Percentiles rank a stretch among this genome's conserved stretches.
Conservation (phyloP, 64 coral and sea anemone genomes). For the Montipora foliosa region DNA sequence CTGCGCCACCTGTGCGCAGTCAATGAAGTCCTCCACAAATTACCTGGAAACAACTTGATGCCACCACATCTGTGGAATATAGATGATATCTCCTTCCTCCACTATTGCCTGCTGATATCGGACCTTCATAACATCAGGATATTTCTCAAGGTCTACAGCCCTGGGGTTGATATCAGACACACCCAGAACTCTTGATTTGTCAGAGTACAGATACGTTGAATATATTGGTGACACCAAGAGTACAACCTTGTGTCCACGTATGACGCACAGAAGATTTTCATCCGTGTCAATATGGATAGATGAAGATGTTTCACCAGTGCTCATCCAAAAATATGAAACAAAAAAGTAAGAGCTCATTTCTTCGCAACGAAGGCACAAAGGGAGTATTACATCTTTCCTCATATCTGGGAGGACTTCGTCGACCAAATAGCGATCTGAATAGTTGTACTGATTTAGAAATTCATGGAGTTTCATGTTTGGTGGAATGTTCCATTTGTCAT, state of each 20-base stretch:
- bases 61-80: conserved; percentile 99
- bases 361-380: conserved; percentile 92
- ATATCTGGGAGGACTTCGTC: conserved; percentile 94
- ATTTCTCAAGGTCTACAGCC: conserved; percentile 92
- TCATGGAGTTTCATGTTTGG: conserved; percentile 57
- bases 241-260: conserved; percentile 88
- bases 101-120: conserved; percentile 78
- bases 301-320: conserved; percentile 90
- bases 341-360: conserved; percentile 98
- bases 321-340: conserved; percentile 98
- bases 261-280: conserved; percentile 93
- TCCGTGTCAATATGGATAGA: conserved; percentile 96
- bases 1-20: no score
- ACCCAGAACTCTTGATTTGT: conserved; percentile 74
- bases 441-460: conserved; percentile 81
- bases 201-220: conserved; percentile 85
- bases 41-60: conserved; percentile 93
- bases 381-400: conserved; percentile 86
- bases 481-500: conserved; percentile 93
- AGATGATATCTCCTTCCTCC: conserved; percentile 92
- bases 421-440: conserved; percentile 82
- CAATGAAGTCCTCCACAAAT: no score
- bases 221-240: conserved; percentile 91
- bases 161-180: conserved; percentile 89
- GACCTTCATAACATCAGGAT: conserved; percentile 90